Evolutionary conservation across 2,888 invertebrate genomes (phyloP).

Genomic region (Chrysolina oricalcia): DNA sequence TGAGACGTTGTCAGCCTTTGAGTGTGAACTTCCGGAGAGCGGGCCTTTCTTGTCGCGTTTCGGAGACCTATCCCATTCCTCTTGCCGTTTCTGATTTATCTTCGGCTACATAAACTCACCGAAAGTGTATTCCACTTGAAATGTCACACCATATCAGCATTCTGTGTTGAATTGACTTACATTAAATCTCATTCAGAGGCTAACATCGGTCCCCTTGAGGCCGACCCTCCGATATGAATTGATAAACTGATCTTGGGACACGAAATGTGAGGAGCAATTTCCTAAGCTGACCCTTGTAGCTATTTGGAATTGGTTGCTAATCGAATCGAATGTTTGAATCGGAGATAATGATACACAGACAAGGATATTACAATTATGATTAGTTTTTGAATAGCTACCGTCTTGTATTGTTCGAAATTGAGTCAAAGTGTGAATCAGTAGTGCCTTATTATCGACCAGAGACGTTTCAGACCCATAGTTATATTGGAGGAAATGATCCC

Average conservation of each 20-base stretch:
- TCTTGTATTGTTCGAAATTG: no score
- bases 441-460: no score
- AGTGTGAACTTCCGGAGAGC: constrained; percentile 13
- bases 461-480: no score
- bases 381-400: no score
- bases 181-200: not conserved
- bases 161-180: not conserved
- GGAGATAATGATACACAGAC: no score
- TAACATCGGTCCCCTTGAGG: not conserved
- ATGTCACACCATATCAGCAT: constrained; percentile 11
- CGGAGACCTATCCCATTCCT: constrained; percentile 1
- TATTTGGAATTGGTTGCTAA: not conserved
- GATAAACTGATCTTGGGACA: not conserved
- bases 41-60: constrained; percentile 15
- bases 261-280: not conserved
- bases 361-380: no score
- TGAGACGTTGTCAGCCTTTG: constrained; percentile 11
- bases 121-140: constrained; percentile 19
- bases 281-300: constrained; percentile 15
- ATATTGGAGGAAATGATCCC: no score
- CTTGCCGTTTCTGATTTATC: constrained; percentile 1
- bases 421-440: no score
- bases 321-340: not conserved
- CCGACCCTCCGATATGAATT: not conserved
- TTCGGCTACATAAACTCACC: not conserved